Conservation (phyloP, 2,888 invertebrate genomes). For the Ganaspis brasiliensis region DNA sequence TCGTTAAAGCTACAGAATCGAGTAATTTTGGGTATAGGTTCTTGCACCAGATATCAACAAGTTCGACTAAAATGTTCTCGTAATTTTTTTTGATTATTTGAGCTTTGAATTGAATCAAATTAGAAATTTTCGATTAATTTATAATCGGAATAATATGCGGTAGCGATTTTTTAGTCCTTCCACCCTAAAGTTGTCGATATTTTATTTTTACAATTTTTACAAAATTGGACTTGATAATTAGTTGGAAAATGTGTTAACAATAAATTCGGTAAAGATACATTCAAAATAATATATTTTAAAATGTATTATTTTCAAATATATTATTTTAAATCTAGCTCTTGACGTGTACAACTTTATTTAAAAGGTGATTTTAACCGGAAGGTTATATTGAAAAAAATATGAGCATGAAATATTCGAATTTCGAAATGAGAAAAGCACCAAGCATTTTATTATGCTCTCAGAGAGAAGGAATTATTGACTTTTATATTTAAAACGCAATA, state of each 20-base stretch:
- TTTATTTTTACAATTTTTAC: background rate
- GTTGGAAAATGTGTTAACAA: too few relatives aligned
- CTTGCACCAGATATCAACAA: constrained; percentile 7
- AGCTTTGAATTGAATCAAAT: background rate
- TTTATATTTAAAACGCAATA: background rate
- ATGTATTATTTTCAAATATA: too few relatives aligned
- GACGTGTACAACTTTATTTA: too few relatives aligned
- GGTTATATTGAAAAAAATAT: too few relatives aligned
- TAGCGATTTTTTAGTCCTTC: too few relatives aligned
- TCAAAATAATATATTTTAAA: too few relatives aligned
- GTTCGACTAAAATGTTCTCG: background rate
- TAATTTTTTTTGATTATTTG: background rate
- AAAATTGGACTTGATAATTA: background rate
- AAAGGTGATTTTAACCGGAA: too few relatives aligned
- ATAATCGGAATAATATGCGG: too few relatives aligned
- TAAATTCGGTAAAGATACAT: too few relatives aligned
- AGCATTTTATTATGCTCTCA: background rate
- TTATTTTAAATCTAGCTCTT: too few relatives aligned
- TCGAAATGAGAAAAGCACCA: background rate
- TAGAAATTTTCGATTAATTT: background rate
- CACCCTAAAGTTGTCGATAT: background rate
- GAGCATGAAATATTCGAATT: background rate
- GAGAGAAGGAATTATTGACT: constrained; percentile 16
- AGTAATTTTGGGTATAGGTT: constrained; percentile 2
- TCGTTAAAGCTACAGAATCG: background rate